These are phyloP conservation scores for Pampus argenteus DNA, from an alignment of 2,797 vertebrate species.

Conservation along the genomic window DNA sequence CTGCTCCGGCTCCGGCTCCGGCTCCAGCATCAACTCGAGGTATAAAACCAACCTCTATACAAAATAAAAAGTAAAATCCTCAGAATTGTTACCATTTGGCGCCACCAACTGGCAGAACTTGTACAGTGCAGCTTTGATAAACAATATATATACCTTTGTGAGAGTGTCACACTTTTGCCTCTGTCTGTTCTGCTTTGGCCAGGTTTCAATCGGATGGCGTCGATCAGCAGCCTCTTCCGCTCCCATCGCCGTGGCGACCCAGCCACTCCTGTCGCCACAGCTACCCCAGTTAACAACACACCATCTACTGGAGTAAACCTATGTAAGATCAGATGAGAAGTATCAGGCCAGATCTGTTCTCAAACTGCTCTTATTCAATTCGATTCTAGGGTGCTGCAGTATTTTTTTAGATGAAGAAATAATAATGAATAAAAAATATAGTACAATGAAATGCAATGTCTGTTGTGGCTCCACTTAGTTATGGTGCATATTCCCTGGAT, in stretches of 20 bases:
- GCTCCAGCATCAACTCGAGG: conserved; percentile 51
- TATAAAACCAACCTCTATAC: conserved; percentile 7
- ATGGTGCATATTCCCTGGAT: too few relatives aligned
- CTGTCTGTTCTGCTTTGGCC: neutral
- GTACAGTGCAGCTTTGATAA: neutral
- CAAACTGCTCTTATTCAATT: too few relatives aligned
- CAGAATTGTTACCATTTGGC: neutral
- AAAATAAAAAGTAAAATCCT: neutral
- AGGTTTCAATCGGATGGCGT: conserved; percentile 79
- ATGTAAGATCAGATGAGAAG: conserved; percentile 51
- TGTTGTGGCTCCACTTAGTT: too few relatives aligned
- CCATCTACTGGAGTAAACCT: conserved; percentile 51
- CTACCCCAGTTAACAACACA: neutral
- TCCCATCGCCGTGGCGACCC: conserved; percentile 70
- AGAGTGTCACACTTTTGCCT: neutral
- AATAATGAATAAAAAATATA: too few relatives aligned
- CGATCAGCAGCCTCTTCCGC: conserved; percentile 78
- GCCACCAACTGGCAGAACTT: neutral
- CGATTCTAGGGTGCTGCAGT: too few relatives aligned
- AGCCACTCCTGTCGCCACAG: conserved; percentile 32
- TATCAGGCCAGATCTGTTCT: too few relatives aligned
- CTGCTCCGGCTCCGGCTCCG: conserved; percentile 35
- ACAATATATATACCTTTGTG: neutral
- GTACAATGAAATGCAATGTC: too few relatives aligned
- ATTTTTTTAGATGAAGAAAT: too few relatives aligned